Percentiles rank a stretch among this genome's conserved stretches.
These are phyloP conservation scores for Poeciliopsis presidionis DNA, from an alignment of 2,797 vertebrate genomes.

Conservation along the genomic window DNA sequence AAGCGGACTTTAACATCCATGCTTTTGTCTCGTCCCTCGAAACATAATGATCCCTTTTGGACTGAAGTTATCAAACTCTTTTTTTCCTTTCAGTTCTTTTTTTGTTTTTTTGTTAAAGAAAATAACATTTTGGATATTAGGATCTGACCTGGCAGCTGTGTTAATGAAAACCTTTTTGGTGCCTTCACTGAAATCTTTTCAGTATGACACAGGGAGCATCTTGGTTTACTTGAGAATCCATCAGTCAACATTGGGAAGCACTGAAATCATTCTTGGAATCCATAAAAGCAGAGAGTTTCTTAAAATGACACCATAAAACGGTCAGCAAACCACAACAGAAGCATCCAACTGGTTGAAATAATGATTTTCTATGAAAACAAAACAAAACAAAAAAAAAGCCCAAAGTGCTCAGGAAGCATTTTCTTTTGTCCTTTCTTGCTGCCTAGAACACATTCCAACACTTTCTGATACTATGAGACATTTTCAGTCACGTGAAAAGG, in stretches of 20 bases:
- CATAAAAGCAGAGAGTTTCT: neutral
- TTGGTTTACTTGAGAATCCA: neutral
- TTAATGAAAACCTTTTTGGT: neutral
- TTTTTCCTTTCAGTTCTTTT: too few species aligned
- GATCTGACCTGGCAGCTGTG: neutral
- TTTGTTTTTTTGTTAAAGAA: neutral
- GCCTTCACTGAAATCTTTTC: neutral
- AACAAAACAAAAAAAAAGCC: neutral
- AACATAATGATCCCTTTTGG: conserved; percentile 11
- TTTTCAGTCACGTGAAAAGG: neutral
- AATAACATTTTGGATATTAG: neutral
- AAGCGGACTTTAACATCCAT: neutral
- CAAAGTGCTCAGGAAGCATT: neutral
- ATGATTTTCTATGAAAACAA: neutral
- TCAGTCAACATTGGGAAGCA: neutral
- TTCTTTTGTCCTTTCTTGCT: neutral
- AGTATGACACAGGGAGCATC: neutral
- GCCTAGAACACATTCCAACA: neutral
- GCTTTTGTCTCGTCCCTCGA: neutral
- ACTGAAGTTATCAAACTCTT: neutral
- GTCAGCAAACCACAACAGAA: neutral
- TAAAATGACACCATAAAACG: neutral
- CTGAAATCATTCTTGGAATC: neutral
- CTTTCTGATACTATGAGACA: neutral
- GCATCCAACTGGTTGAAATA: neutral